Evolutionary conservation across 2,888 invertebrate genomes (phyloP), one percentile per base, ranked within the genome.

Genomic region (Ptychoptera contaminata): DNA sequence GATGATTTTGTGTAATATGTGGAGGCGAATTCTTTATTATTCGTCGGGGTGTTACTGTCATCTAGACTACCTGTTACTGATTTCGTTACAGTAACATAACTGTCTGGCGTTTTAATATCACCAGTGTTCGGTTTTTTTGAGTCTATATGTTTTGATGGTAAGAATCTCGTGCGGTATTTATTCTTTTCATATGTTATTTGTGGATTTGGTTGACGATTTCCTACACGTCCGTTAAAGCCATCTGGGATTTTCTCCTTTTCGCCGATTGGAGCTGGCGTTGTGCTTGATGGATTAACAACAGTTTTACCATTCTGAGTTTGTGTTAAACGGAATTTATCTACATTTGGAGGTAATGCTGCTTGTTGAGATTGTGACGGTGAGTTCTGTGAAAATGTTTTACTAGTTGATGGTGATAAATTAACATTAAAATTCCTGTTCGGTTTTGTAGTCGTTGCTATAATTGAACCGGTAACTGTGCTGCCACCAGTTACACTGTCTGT

Each of bases 1-100:
- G 86, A 86, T 8, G 85, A 83, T 62, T 87, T 87, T 0, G 86
- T 84, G 55, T 83, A 87, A 63, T 84, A 87, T 1, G 82, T 80
- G 51, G 81, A 81, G 2, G 81, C 76, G 56, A 76, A 79, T 62
- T 80, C 80, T 58, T 82, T 79, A 48, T 80, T 77, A 46, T 76
- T 64, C 31, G 66, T 65, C 23, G 77, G 71, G 54, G 72, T 73
- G 56, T 72, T 72, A 37, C 69, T 70, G 45, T 69, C 68, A 50
- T 76, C 77, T 52, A 82, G 66, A 53, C 76, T 77, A 7, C 85
- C 82, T 1, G 83, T 80, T 42, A 85, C 79, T 2, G 84, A 84
- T 60, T 82, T 86, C 2, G 83, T 81, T 6, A 84, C 77, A 0
- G 86, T 81, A 3, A 85, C 76, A 60, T 82, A 87, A 55, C 76